Evolutionary conservation across 2,888 invertebrate species (phyloP).

Genomic region (Acheta domesticus): DNA sequence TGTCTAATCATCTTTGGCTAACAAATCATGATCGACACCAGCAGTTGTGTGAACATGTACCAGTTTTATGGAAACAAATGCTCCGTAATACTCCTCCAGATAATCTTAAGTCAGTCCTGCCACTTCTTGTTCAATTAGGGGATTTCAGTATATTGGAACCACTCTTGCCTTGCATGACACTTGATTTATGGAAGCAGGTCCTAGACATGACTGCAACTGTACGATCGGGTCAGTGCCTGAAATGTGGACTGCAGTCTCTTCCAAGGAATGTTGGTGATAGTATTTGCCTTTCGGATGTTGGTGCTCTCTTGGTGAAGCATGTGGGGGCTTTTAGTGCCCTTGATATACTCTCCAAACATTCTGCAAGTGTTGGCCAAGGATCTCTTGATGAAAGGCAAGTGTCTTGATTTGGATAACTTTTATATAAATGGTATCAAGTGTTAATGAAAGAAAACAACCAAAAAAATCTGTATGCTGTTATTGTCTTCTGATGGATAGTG

Average conservation of each 20-base stretch:
- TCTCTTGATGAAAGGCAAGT: constrained; percentile 54
- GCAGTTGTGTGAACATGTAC: constrained; percentile 57
- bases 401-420: constrained; percentile 11
- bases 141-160: constrained; percentile 56
- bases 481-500: not conserved
- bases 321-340: constrained; percentile 58
- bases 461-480: not conserved
- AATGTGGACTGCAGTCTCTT: constrained; percentile 55
- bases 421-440: not conserved
- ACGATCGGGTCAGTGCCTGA: constrained; percentile 58
- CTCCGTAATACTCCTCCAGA: constrained; percentile 53
- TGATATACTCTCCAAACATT: constrained; percentile 56
- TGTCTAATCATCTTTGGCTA: constrained; percentile 23
- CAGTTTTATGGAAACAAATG: constrained; percentile 61
- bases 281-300: constrained; percentile 58
- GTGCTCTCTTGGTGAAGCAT: constrained; percentile 57
- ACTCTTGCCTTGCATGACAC: constrained; percentile 55
- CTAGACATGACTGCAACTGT: constrained; percentile 56
- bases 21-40: constrained; percentile 51
- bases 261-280: constrained; percentile 52
- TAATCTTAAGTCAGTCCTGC: constrained; percentile 48
- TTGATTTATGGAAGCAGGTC: constrained; percentile 58
- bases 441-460: no score
- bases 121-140: constrained; percentile 59
- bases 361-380: constrained; percentile 54